These are phyloP conservation scores for Brachyopa scutellaris DNA, from an alignment of 2,888 invertebrate genomes.

Conservation along the genomic window DNA sequence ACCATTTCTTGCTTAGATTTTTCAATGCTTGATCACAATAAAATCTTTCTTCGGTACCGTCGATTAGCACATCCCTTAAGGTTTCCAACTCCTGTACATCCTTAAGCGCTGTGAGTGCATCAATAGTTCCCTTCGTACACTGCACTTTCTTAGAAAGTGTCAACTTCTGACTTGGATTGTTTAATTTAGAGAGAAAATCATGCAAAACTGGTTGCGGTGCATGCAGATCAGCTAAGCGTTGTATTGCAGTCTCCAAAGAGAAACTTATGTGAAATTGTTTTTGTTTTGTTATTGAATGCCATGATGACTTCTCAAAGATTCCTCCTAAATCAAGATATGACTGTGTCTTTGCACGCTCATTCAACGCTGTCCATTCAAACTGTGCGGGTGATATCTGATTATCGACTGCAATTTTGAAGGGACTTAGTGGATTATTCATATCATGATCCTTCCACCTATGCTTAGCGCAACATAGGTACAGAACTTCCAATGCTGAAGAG, in stretches of 20 bases:
- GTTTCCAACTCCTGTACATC: conserved; percentile 78
- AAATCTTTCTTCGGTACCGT: conserved; percentile 86
- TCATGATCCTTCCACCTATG: conserved; percentile 80
- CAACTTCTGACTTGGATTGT: conserved; percentile 78
- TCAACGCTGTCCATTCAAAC: conserved; percentile 88
- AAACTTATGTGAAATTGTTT: conserved; percentile 81
- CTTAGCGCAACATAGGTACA: conserved; percentile 78
- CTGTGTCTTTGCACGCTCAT: conserved; percentile 81
- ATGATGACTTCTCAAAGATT: conserved; percentile 79
- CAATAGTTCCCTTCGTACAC: conserved; percentile 79
- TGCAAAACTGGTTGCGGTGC: conserved; percentile 80
- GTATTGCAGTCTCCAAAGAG: conserved; percentile 78
- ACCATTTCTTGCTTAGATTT: conserved; percentile 79
- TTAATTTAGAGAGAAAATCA: conserved; percentile 79
- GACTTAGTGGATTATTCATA: conserved; percentile 76
- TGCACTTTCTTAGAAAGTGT: conserved; percentile 78
- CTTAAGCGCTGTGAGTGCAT: conserved; percentile 79
- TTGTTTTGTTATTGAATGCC: conserved; percentile 80
- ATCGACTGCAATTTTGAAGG: conserved; percentile 78
- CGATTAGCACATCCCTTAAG: conserved; percentile 76
- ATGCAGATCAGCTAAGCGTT: conserved; percentile 77
- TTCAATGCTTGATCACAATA: conserved; percentile 88
- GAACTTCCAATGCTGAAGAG: conserved; percentile 78
- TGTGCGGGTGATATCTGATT: conserved; percentile 84
- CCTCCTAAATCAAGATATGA: conserved; percentile 80